Evolutionary conservation across 2,888 invertebrate species (phyloP).

Genomic region (Hydrotaea cyrtoneurina): DNA sequence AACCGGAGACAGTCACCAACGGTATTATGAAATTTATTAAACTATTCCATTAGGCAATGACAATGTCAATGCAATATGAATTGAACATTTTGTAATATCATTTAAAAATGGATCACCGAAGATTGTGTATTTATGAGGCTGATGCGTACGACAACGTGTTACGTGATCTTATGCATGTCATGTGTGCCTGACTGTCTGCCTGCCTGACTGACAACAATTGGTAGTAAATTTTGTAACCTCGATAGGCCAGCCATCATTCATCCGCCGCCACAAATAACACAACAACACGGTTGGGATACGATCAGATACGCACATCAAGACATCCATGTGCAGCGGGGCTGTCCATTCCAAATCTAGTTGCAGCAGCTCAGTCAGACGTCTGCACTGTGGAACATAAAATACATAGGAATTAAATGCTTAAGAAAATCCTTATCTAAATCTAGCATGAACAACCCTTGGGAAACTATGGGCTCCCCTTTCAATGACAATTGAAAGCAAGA

Average conservation of each 20-base stretch:
- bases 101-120: background rate
- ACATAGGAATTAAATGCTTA: no score
- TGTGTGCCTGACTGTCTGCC: background rate
- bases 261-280: background rate
- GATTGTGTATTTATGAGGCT: background rate
- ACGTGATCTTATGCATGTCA: background rate
- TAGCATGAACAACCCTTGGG: no score
- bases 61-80: slow-evolving; percentile 9
- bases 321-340: background rate
- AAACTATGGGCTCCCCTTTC: no score
- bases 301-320: slow-evolving; percentile 26
- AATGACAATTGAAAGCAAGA: no score
- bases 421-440: no score
- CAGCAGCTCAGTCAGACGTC: background rate
- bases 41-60: slow-evolving; percentile 54
- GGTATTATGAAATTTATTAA: slow-evolving; percentile 56
- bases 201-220: background rate
- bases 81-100: background rate
- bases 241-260: background rate
- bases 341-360: slow-evolving; percentile 16
- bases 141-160: background rate
- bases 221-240: slow-evolving; percentile 8
- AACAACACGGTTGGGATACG: slow-evolving; percentile 1
- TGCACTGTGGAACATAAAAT: slow-evolving; percentile 1
- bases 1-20: slow-evolving; percentile 30